Base-by-base conservation (phyloP, 2,888 invertebrate species). In the Clusia tigrina region DNA sequence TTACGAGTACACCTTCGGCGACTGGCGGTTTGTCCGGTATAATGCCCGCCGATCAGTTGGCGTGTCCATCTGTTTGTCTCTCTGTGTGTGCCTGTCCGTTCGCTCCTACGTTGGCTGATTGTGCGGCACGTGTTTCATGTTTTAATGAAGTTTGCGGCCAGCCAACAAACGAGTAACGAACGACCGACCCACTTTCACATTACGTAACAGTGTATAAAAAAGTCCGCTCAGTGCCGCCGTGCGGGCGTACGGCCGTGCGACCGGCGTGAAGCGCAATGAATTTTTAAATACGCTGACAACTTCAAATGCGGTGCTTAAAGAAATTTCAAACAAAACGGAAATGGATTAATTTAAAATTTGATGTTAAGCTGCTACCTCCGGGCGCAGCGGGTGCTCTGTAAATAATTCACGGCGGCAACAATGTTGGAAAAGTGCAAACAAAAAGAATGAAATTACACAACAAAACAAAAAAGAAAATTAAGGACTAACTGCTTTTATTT, bases 111-210 rank as follows among this genome's bases (percentile, higher is more conserved):
- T n/a, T n/a, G n/a, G n/a, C 12, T 3, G 42, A n/a, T 17, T 15
- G 42, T 15, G 5, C 20, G 22, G 22, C 22, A 22, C 48, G 22
- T 48, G 48, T 20, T 48, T 48, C 5, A 48, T 15, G 18, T 48
- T 48, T 22, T 48, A 48, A 48, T 48, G 48, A 48, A 48, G 48
- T 48, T 20, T 48, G 48, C 15, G 48, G 22, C 15, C 48, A 48
- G 48, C 48, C 18, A 48, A 22, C 42, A 17, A 42, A 42, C n/a
- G 10, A 42, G n/a, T 42, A 42, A 42, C 3, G 15, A 42, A 42
- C 10, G 42, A n/a, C n/a, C n/a, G n/a, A n/a, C 42, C 15, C 9
- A n/a, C 42, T 10, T 17, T 20, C 20, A 22, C 5, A 48, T 20
- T 18, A 5, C 48, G 15, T 3, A 5, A 18, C 18, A 20, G 22